Conservation (phyloP, 2,888 invertebrate genomes). For the Rhaphigaster nebulosa region DNA sequence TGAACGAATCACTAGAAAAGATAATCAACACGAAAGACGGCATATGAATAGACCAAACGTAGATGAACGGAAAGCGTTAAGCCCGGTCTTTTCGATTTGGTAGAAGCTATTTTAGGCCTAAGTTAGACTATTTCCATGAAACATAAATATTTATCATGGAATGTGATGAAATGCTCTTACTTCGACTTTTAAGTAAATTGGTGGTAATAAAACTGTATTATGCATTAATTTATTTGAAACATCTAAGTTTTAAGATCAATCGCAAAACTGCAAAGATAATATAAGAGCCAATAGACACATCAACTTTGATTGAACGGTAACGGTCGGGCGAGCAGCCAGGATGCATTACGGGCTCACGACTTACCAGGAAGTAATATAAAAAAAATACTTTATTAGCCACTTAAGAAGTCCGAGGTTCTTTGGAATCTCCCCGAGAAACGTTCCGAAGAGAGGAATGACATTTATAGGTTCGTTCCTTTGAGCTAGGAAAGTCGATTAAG, state of each 20-base stretch:
- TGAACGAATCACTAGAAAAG: too few relatives aligned
- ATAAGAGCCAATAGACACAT: neutral
- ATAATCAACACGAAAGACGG: too few relatives aligned
- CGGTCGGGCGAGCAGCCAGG: neutral
- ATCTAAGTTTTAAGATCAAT: neutral
- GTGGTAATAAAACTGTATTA: too few relatives aligned
- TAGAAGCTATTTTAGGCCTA: too few relatives aligned
- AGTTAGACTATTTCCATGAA: too few relatives aligned
- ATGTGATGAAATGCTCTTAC: too few relatives aligned
- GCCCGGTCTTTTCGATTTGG: too few relatives aligned
- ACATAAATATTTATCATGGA: too few relatives aligned
- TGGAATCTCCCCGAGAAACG: neutral
- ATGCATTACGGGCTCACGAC: neutral
- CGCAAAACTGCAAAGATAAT: neutral
- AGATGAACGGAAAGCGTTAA: too few relatives aligned
- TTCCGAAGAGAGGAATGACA: neutral
- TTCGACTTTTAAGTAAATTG: too few relatives aligned
- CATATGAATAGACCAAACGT: too few relatives aligned
- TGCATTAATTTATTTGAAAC: too few relatives aligned
- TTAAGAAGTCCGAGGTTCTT: neutral
- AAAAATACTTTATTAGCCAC: conserved; percentile 22
- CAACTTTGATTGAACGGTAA: neutral
- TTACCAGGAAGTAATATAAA: conserved; percentile 39
- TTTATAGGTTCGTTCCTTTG: neutral
- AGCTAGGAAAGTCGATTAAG: neutral